Conservation (phyloP, 2,888 invertebrate genomes). For the Eilema caniola region DNA sequence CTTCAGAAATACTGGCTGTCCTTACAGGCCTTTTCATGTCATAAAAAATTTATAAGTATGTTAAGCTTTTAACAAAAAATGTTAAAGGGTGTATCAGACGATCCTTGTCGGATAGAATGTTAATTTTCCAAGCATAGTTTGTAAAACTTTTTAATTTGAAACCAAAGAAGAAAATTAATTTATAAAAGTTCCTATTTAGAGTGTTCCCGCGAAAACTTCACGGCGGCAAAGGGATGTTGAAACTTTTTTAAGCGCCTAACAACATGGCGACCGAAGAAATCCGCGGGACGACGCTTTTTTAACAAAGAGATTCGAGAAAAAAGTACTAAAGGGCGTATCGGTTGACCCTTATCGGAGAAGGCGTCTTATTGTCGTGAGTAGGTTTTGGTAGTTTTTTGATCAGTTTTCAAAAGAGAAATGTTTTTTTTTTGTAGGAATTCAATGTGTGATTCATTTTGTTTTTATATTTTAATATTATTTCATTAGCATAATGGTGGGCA, state of each 20-base stretch:
- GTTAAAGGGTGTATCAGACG: conserved; percentile 10
- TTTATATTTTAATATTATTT: conserved; percentile 22
- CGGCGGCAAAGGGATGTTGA: conserved; percentile 4
- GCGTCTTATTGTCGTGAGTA: conserved; percentile 51
- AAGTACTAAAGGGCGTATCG: conserved; percentile 56
- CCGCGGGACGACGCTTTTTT: conserved; percentile 32
- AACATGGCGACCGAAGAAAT: conserved; percentile 37
- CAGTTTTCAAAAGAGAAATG: conserved; percentile 39
- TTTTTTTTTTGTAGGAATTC: conserved; percentile 29
- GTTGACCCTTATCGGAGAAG: conserved; percentile 67
- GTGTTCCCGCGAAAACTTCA: conserved; percentile 29
- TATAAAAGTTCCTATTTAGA: not conserved
- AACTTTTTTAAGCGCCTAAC: conserved; percentile 36
- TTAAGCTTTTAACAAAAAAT: conserved; percentile 12
- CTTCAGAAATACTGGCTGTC: conserved; percentile 2
- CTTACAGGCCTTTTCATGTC: not conserved
- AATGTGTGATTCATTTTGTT: conserved; percentile 9
- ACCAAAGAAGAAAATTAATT: conserved; percentile 15
- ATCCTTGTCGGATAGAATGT: conserved; percentile 5
- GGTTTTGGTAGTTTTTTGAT: conserved; percentile 55
- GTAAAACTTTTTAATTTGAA: conserved; percentile 10
- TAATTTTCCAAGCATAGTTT: not conserved
- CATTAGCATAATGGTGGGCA: conserved; percentile 16
- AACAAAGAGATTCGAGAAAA: conserved; percentile 44
- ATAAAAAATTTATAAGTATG: not conserved